A percentile compares a stretch with the other conserved stretches of the same genome.
phyloP scores from a whole-genome alignment of 2,113 vertebrate species.

The Solea senegalensis region DNA sequence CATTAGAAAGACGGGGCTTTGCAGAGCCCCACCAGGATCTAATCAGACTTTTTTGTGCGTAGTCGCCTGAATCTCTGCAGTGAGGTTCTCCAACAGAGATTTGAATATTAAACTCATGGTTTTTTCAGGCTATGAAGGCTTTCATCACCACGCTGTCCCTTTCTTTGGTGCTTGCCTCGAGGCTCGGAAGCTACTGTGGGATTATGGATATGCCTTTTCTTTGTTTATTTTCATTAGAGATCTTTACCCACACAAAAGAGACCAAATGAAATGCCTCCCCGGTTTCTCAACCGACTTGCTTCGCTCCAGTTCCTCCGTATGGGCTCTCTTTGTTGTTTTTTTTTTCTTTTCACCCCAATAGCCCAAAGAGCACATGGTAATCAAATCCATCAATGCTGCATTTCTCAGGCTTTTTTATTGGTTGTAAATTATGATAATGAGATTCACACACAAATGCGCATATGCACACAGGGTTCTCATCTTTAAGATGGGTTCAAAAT shows the following conservation, averaged over 20 bases:
- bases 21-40: conserved; percentile 63
- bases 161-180: conserved; percentile 54
- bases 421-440: conserved; percentile 78
- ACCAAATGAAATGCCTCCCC: conserved; percentile 66
- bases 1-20: conserved; percentile 30
- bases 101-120: conserved; percentile 57
- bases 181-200: conserved; percentile 64
- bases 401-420: conserved; percentile 75
- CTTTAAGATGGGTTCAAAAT: conserved; percentile 35
- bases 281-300: conserved; percentile 54
- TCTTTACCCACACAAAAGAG: conserved; percentile 71
- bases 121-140: conserved; percentile 45
- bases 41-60: conserved; percentile 47
- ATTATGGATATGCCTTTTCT: conserved; percentile 67
- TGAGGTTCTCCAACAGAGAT: conserved; percentile 52
- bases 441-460: conserved; percentile 67
- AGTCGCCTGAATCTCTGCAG: conserved; percentile 29
- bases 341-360: conserved; percentile 57
- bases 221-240: conserved; percentile 73
- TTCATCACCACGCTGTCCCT: conserved; percentile 49
- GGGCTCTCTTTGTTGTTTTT: conserved; percentile 56
- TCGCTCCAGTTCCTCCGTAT: conserved; percentile 61
- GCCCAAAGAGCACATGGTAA: conserved; percentile 76
- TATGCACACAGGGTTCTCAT: conserved; percentile 56
- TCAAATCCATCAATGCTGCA: conserved; percentile 79